Conservation (phyloP, 2,797 vertebrate species). For the Gymnoscopelus braueri region DNA sequence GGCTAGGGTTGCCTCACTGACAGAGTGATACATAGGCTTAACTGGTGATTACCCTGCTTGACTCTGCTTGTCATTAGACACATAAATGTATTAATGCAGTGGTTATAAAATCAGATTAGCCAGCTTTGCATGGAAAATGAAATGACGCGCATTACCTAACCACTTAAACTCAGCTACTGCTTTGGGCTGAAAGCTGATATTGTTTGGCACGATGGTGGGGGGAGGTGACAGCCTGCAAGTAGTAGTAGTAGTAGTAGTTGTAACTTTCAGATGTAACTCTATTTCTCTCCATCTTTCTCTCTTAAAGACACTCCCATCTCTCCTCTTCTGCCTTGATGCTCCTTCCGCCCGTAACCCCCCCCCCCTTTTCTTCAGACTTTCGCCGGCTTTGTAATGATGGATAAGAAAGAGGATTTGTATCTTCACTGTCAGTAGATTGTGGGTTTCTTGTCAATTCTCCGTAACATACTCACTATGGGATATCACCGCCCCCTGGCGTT, state of each 20-base stretch:
- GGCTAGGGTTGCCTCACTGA: too few relatives aligned
- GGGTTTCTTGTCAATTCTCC: too few relatives aligned
- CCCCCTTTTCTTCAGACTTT: constrained; percentile 5
- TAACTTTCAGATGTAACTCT: neutral
- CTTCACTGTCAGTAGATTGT: constrained; percentile 42
- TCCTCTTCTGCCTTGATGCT: constrained; percentile 57
- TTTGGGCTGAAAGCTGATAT: constrained; percentile 8
- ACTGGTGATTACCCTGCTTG: constrained; percentile 41
- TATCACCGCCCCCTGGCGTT: too few relatives aligned
- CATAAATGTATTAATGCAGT: constrained; percentile 32
- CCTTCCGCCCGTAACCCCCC: neutral
- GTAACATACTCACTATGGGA: too few relatives aligned
- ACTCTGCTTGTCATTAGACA: constrained; percentile 51
- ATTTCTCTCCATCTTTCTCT: constrained; percentile 1
- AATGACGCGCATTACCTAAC: constrained; percentile 29
- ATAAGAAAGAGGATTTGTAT: constrained; percentile 60
- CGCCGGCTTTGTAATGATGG: constrained; percentile 56
- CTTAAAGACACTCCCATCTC: constrained; percentile 44
- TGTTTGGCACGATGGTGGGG: constrained; percentile 31
- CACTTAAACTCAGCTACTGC: constrained; percentile 10
- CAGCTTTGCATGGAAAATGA: constrained; percentile 17
- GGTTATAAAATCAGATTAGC: constrained; percentile 47
- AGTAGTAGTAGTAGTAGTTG: neutral
- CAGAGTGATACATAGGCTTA: constrained; percentile 47
- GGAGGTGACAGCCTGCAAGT: constrained; percentile 32